Percentiles rank a stretch among this genome's conserved stretches.
Evolutionary conservation across 2,888 invertebrate species (phyloP).

Genomic region (Pollenia griseotomentosa): DNA sequence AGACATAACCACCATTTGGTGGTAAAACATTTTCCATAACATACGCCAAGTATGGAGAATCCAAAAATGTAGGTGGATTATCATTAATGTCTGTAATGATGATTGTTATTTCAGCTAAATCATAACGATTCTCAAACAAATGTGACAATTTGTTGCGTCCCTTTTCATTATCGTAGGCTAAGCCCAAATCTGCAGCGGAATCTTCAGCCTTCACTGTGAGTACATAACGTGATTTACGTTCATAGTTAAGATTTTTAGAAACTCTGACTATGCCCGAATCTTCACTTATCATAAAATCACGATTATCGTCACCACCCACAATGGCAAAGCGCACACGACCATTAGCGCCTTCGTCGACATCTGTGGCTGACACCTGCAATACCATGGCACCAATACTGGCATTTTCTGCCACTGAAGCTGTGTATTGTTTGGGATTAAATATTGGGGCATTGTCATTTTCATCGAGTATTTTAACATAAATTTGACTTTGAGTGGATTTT

Average conservation of each 20-base stretch:
- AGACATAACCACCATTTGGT: constrained; percentile 91
- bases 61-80: constrained; percentile 95
- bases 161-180: constrained; percentile 65
- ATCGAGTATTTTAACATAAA: constrained; percentile 91
- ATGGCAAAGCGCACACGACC: constrained; percentile 97
- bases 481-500: constrained; percentile 88
- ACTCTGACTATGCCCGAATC: constrained; percentile 96
- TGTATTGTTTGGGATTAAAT: constrained; percentile 95
- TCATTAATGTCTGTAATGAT: constrained; percentile 96
- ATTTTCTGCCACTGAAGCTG: constrained; percentile 95
- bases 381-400: constrained; percentile 97
- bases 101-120: constrained; percentile 92
- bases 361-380: constrained; percentile 94
- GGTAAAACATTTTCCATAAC: constrained; percentile 96
- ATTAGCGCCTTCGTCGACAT: constrained; percentile 94
- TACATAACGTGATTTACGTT: constrained; percentile 93
- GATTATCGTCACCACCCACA: constrained; percentile 93
- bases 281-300: constrained; percentile 96
- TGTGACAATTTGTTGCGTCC: constrained; percentile 59
- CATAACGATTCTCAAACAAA: constrained; percentile 86
- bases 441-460: constrained; percentile 96
- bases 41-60: constrained; percentile 96
- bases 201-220: constrained; percentile 95
- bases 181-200: constrained; percentile 89
- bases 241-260: constrained; percentile 96